Conservation (phyloP, 92 coral and sea anemone species). For the Umimayanthus kanabou region DNA sequence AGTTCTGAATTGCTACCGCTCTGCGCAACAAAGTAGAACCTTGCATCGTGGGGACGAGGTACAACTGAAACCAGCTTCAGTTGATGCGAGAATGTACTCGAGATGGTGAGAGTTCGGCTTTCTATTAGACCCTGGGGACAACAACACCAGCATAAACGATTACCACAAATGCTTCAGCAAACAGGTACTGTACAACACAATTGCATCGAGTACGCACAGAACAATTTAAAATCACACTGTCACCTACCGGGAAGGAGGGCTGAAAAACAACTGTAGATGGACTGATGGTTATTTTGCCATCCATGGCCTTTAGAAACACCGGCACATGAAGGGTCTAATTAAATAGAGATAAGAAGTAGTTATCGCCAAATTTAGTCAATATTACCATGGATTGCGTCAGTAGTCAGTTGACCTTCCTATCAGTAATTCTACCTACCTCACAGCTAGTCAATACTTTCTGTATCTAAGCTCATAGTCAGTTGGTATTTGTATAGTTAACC, state of each 20-base stretch:
- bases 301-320: slow-evolving; percentile 84
- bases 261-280: slow-evolving; percentile 74
- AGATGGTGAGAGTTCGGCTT: slow-evolving; percentile 59
- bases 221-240: too few species aligned
- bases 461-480: background rate
- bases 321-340: slow-evolving; percentile 75
- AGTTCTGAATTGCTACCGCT: slow-evolving; percentile 58
- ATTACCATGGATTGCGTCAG: too few species aligned
- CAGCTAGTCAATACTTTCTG: background rate
- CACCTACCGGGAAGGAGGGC: slow-evolving; percentile 91
- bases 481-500: background rate
- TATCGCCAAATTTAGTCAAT: background rate
- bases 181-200: background rate
- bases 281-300: slow-evolving; percentile 78
- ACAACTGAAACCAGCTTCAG: slow-evolving; percentile 70
- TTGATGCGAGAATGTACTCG: slow-evolving; percentile 86
- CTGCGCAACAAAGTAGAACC: slow-evolving; percentile 67
- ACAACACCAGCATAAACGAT: background rate
- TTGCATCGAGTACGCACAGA: background rate
- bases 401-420: too few species aligned
- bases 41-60: slow-evolving; percentile 66
- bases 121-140: slow-evolving; percentile 79
- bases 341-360: background rate
- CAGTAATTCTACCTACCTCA: too few species aligned
- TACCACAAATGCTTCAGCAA: background rate